Percentiles rank a stretch among this genome's conserved stretches.
phyloP scores from a whole-genome alignment of 2,888 invertebrate species.

The Rutpela maculata region DNA sequence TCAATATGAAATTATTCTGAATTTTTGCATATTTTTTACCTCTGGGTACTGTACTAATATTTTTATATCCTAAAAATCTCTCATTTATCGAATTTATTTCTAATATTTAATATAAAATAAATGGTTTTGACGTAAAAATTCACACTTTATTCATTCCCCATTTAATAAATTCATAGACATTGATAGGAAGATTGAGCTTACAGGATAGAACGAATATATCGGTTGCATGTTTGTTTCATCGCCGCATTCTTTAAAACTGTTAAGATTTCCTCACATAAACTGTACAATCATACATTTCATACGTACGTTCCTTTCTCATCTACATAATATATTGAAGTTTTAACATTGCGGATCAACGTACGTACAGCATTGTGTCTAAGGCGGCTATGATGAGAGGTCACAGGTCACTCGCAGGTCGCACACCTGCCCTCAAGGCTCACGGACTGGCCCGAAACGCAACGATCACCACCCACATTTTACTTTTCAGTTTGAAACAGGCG shows the following conservation, averaged over 20 bases:
- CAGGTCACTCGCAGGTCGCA: slow-evolving; percentile 65
- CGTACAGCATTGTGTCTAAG: slow-evolving; percentile 57
- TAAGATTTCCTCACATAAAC: slow-evolving; percentile 23
- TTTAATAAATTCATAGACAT: not conserved
- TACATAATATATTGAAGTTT: slow-evolving; percentile 52
- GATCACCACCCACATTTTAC: slow-evolving; percentile 60
- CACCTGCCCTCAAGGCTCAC: slow-evolving; percentile 65
- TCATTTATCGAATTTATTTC: no score
- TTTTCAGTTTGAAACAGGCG: slow-evolving; percentile 35
- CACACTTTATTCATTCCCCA: no score
- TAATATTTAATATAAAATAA: no score
- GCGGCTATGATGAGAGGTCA: slow-evolving; percentile 60
- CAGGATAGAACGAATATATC: not conserved
- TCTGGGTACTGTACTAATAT: no score
- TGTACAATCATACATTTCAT: slow-evolving; percentile 31
- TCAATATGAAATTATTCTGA: no score
- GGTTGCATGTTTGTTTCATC: not conserved
- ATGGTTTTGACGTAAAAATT: no score
- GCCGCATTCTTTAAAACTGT: not conserved
- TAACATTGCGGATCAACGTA: slow-evolving; percentile 52
- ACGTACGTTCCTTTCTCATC: slow-evolving; percentile 43
- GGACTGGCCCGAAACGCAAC: slow-evolving; percentile 60
- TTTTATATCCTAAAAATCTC: no score
- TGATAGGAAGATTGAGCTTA: not conserved
- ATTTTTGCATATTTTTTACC: no score